Conservation (phyloP, 2,113 vertebrate genomes). For the Eubucco bourcierii region DNA sequence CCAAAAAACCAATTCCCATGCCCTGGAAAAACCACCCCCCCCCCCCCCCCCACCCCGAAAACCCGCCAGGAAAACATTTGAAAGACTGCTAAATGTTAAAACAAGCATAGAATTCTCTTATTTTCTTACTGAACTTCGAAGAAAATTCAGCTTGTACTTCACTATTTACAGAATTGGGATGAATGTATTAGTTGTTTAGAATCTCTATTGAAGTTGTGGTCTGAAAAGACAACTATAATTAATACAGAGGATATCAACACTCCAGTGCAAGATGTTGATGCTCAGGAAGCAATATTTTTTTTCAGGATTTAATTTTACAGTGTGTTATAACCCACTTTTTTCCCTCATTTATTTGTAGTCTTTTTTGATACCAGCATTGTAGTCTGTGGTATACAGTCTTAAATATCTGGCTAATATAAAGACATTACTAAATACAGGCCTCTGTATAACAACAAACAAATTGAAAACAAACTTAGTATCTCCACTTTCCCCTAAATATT, state of each 20-base stretch:
- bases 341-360: not conserved
- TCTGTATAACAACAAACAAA: not conserved
- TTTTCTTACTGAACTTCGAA: not conserved
- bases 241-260: not conserved
- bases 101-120: not conserved
- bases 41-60: no score
- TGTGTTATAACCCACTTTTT: rapidly evolving
- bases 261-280: not conserved
- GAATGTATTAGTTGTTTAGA: not conserved
- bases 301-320: not conserved
- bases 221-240: not conserved
- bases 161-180: not conserved
- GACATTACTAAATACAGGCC: not conserved
- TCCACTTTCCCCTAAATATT: not conserved
- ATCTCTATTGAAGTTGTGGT: not conserved
- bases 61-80: not conserved
- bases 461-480: not conserved
- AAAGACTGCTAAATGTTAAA: not conserved
- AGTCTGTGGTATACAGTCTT: not conserved
- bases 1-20: no score
- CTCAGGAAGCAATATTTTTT: not conserved
- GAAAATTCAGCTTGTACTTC: not conserved
- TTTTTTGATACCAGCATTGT: not conserved
- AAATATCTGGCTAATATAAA: not conserved
- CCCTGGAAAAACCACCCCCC: no score